A percentile compares a stretch with the other conserved stretches of the same genome.
Evolutionary conservation across 2,888 invertebrate species (phyloP).

Genomic region (Hoplodrina blanda): DNA sequence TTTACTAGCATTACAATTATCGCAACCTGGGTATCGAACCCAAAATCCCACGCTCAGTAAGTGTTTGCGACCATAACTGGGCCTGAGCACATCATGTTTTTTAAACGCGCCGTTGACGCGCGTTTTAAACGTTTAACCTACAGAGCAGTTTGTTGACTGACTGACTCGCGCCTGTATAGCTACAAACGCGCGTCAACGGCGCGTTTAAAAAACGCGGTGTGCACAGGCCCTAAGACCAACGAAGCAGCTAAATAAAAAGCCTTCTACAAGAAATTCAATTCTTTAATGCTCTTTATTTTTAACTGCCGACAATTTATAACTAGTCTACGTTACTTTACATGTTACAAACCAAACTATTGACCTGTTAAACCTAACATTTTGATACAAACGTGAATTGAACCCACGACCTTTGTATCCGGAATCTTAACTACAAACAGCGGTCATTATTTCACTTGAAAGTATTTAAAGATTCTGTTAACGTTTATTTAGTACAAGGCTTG

Average conservation of each 20-base stretch:
- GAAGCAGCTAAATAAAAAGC: neutral
- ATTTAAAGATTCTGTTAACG: constrained; percentile 3
- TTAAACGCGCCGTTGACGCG: too few species aligned
- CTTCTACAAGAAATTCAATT: neutral
- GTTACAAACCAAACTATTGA: neutral
- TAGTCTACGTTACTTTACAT: neutral
- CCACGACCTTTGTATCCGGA: constrained; percentile 25
- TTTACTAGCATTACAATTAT: too few species aligned
- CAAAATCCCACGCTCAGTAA: too few species aligned
- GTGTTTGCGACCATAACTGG: too few species aligned
- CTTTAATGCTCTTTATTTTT: neutral
- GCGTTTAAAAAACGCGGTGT: too few species aligned
- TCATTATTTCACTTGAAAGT: constrained; percentile 32
- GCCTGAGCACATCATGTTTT: too few species aligned
- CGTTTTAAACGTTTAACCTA: too few species aligned
- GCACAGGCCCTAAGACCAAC: too few species aligned
- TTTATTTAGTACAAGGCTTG: constrained; percentile 11
- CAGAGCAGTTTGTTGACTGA: too few species aligned
- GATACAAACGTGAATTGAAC: constrained; percentile 41
- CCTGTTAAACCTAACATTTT: constrained; percentile 29
- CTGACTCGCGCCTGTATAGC: too few species aligned
- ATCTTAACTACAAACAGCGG: constrained; percentile 30
- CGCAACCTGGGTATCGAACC: too few species aligned
- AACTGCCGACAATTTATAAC: neutral
- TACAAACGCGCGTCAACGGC: too few species aligned